Evolutionary conservation across 2,797 vertebrate species (phyloP).

Genomic region (Coreius guichenoti): DNA sequence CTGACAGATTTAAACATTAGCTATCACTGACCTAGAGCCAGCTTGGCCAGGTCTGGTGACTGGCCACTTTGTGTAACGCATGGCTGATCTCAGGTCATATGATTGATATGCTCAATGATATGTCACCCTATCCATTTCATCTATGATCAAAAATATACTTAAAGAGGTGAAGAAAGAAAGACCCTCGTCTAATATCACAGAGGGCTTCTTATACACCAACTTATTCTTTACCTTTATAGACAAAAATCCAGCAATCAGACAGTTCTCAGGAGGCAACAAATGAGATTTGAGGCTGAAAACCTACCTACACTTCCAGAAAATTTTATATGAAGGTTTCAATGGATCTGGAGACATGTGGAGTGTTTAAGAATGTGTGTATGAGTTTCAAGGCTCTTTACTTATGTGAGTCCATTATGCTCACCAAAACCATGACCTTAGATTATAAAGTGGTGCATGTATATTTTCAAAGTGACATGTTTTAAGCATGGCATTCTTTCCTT

Average conservation of each 20-base stretch:
- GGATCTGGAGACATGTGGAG: not conserved
- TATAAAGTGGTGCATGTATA: conserved; percentile 20
- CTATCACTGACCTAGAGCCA: conserved; percentile 42
- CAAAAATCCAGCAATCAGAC: not conserved
- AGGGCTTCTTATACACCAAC: not conserved
- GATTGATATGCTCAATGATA: conserved; percentile 40
- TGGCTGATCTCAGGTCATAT: conserved; percentile 39
- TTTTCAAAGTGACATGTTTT: conserved; percentile 26
- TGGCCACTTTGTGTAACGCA: conserved; percentile 39
- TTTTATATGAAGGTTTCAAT: not conserved
- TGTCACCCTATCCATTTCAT: conserved; percentile 9
- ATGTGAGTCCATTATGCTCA: not conserved
- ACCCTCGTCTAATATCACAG: conserved; percentile 8
- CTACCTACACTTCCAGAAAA: not conserved
- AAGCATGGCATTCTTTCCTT: conserved; percentile 21
- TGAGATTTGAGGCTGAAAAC: not conserved
- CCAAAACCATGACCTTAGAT: conserved; percentile 17
- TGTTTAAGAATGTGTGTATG: not conserved
- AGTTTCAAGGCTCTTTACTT: not conserved
- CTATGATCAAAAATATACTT: conserved; percentile 28
- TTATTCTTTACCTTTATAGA: not conserved
- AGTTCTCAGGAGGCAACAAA: not conserved
- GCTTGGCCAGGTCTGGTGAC: conserved; percentile 41
- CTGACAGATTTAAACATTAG: conserved; percentile 43
- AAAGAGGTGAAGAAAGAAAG: not conserved